Evolutionary conservation across 2,113 vertebrate genomes (phyloP).

Genomic region (Pan troglodytes): DNA sequence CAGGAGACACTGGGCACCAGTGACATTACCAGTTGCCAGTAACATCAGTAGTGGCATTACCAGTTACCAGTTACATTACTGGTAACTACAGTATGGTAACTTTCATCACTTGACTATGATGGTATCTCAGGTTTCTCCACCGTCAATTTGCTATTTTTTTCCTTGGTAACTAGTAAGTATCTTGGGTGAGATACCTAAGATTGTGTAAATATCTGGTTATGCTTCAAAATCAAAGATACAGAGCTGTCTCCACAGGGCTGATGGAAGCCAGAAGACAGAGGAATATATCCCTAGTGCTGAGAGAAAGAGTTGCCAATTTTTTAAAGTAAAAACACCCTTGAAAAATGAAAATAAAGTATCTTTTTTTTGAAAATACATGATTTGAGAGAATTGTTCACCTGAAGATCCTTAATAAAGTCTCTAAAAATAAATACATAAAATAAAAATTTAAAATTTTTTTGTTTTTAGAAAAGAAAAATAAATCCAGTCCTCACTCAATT

Average conservation of each 20-base stretch:
- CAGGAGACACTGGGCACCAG: fast-evolving
- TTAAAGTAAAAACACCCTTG: background rate
- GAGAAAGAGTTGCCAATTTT: background rate
- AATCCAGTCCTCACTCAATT: too few species aligned
- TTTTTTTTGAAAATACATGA: background rate
- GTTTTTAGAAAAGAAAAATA: too few species aligned
- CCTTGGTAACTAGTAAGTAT: background rate
- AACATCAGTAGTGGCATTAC: too few species aligned
- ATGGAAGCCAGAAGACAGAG: background rate
- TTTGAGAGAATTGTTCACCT: background rate
- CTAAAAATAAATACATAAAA: background rate
- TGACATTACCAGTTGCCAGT: too few species aligned
- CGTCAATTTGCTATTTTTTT: background rate
- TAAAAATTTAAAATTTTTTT: fast-evolving
- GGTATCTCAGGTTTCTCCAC: background rate
- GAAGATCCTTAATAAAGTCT: background rate
- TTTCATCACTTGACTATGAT: background rate
- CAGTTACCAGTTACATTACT: too few species aligned
- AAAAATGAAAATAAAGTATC: background rate
- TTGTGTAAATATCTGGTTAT: background rate
- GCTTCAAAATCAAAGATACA: background rate
- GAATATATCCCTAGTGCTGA: background rate
- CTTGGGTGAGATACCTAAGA: background rate
- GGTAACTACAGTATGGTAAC: background rate
- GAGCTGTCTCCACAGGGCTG: background rate